These are phyloP conservation scores for Aphelenchoides fujianensis DNA, from an alignment of 1,140 invertebrate genomes.

Conservation along the genomic window DNA sequence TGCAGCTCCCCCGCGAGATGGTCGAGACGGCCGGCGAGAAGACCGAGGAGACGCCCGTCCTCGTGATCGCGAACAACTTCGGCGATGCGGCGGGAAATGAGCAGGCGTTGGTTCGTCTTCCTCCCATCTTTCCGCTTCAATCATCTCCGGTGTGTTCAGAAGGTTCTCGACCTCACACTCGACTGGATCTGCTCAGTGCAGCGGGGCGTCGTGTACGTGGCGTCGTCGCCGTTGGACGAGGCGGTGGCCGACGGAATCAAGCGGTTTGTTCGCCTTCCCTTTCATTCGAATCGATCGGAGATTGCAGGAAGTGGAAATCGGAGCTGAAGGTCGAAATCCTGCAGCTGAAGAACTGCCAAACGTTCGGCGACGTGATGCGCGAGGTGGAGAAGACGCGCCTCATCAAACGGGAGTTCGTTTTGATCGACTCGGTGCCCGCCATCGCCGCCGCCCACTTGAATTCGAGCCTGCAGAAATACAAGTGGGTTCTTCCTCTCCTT, in stretches of 20 bases:
- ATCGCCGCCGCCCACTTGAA: neutral
- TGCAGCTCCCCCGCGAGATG: no score
- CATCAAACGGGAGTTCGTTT: constrained; percentile 10
- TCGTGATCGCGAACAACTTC: neutral
- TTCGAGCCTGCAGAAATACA: neutral
- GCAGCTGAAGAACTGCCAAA: neutral
- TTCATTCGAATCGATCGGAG: neutral
- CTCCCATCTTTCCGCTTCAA: neutral
- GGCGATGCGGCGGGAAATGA: neutral
- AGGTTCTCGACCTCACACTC: neutral
- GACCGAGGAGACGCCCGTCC: neutral
- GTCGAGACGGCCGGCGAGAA: neutral
- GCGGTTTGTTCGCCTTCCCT: neutral
- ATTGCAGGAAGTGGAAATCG: constrained; percentile 15
- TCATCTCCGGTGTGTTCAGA: neutral
- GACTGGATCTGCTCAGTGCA: neutral
- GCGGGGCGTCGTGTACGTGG: neutral
- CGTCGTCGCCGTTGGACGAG: neutral
- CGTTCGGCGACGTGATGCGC: constrained; percentile 13
- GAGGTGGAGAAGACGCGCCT: neutral
- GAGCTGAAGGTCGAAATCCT: neutral
- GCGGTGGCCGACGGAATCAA: neutral
- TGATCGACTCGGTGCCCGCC: neutral
- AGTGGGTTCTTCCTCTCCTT: neutral
- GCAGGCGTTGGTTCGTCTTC: neutral